phyloP scores from a whole-genome alignment of 2,888 invertebrate genomes.

The Phortica okadai region DNA sequence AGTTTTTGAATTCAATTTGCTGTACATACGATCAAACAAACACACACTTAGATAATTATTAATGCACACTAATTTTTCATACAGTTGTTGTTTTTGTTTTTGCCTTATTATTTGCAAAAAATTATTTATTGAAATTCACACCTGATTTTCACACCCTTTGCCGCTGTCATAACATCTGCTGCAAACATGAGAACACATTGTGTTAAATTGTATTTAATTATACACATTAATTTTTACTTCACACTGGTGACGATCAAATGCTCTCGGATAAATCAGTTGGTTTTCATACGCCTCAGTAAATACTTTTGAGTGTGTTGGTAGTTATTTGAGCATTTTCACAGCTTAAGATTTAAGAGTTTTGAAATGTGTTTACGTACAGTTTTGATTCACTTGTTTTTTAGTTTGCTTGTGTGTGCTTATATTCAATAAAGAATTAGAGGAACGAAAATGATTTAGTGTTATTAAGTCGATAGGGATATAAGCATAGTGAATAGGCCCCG shows the following conservation, averaged over 20 bases:
- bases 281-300: too few species aligned
- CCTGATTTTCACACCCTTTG: not conserved
- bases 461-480: too few species aligned
- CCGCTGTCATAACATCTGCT: not conserved
- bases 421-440: not conserved
- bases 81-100: not conserved
- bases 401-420: constrained; percentile 15
- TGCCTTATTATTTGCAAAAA: not conserved
- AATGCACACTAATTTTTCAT: not conserved
- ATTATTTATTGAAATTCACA: not conserved
- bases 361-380: not conserved
- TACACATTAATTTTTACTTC: too few species aligned
- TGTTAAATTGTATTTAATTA: too few species aligned
- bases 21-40: too few species aligned
- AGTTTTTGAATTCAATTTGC: not conserved
- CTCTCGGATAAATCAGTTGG: too few species aligned
- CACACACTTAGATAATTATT: not conserved
- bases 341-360: constrained; percentile 41
- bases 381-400: not conserved
- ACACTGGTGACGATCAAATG: too few species aligned
- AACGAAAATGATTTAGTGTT: not conserved
- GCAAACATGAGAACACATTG: not conserved
- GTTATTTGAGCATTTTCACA: constrained; percentile 54
- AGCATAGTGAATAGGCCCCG: too few species aligned
- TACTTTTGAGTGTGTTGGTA: not conserved